phyloP scores from a whole-genome alignment of 2,888 invertebrate species.

The Gonocerus acuteangulatus region DNA sequence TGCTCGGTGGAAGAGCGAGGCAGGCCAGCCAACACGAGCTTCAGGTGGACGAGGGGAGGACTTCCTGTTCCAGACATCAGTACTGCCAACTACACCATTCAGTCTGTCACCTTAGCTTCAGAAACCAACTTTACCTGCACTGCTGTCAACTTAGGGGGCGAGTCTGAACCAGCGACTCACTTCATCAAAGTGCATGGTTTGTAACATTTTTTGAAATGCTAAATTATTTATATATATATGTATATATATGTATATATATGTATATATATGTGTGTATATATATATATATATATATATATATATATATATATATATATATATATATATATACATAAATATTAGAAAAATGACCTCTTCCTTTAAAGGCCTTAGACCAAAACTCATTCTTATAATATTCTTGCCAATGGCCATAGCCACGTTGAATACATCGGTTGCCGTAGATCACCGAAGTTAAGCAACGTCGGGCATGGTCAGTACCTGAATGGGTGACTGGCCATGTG shows the following conservation, averaged over 20 bases:
- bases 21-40: slow-evolving; percentile 52
- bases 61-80: slow-evolving; percentile 67
- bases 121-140: slow-evolving; percentile 84
- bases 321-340: no score
- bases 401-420: no score
- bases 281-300: no score
- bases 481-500: no score
- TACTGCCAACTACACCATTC: slow-evolving; percentile 68
- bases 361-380: no score
- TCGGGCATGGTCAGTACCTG: no score
- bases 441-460: no score
- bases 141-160: slow-evolving; percentile 77
- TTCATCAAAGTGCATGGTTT: slow-evolving; percentile 63
- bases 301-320: no score
- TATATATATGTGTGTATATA: background rate
- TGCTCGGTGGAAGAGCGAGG: slow-evolving; percentile 80
- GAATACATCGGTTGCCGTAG: no score
- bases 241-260: background rate
- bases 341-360: no score
- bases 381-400: no score
- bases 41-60: slow-evolving; percentile 68
- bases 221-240: background rate
- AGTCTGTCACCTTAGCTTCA: slow-evolving; percentile 77
- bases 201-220: background rate
- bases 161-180: slow-evolving; percentile 59